Evolutionary conservation across 2,113 vertebrate genomes (phyloP), one percentile per base, ranked within the genome.

Genomic region (Symphodus melops): DNA sequence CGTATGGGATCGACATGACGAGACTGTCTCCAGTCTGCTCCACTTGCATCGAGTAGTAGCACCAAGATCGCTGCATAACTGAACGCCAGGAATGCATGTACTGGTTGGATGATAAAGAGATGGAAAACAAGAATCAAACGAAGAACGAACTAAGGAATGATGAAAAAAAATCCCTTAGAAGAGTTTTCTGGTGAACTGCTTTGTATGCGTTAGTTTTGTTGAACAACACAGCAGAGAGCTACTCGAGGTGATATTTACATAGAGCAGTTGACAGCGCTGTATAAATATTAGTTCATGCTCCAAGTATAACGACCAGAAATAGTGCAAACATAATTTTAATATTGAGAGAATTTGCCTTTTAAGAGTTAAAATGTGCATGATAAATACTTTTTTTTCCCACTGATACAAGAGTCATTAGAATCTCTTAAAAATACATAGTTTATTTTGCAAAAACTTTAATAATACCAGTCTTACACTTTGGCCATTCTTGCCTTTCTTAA

Each of bases 61-160:
- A 87, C 64, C 65, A 71, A 2, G 16, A 55, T 3, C 54, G 7
- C 25, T 82, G 64, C 54, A 46, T 9, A 19, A 77, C 0, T 1
- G 70, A 13, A 41, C 28, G 77, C 93, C 93, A 94, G 8, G 0
- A 4, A 21, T 67, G 19, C 36, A 75, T 62, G 68, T 88, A 74
- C 92, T 95, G 74, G 28, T 33, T 6, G 14, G 17, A 55, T 28
- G 10, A 20, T 9, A 56, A 19, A 19, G 8, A 46, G 16, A 68
- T 7, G 65, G 41, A 0, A 23, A 48, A 7, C 17, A 48, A 48
- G 4, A 7, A 33, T 33, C 28, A 33, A 33, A 33, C 4, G 6
- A 6, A 4, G 28, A 33, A 28, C 2, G 28, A 2, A 28, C 2
- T 39, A 17, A 7, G 5, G 11, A 46, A 14, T 13, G 11, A 46